Evolutionary conservation across 2,888 invertebrate genomes (phyloP).

Genomic region (Cloeon dipterum): DNA sequence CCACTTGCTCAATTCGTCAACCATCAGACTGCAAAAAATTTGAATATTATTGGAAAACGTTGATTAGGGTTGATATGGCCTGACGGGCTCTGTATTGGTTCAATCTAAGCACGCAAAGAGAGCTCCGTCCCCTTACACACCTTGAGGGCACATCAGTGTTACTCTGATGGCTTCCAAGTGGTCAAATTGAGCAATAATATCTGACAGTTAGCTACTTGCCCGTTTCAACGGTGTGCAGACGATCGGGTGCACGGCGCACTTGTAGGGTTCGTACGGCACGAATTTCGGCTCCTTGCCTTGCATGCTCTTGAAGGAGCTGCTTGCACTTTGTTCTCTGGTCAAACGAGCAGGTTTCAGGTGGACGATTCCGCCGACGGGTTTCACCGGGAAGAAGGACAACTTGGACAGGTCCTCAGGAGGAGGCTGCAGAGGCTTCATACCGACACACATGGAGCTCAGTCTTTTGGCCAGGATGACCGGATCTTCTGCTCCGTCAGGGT

Average conservation of each 20-base stretch:
- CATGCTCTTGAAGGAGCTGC: background rate
- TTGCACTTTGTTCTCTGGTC: background rate
- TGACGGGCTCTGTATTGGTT: no score
- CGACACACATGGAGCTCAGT: background rate
- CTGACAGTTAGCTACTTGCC: no score
- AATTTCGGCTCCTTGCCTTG: constrained; percentile 41
- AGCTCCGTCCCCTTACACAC: no score
- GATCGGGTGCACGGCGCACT: constrained; percentile 62
- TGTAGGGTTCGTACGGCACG: constrained; percentile 72
- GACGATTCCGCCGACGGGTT: constrained; percentile 29
- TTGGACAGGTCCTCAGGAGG: constrained; percentile 17
- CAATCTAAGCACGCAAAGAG: no score
- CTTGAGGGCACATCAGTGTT: no score
- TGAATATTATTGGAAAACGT: no score
- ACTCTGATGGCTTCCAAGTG: no score
- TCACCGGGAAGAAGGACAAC: constrained; percentile 18
- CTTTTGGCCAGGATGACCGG: background rate
- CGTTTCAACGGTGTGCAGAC: no score
- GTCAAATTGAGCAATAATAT: no score
- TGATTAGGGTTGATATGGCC: no score
- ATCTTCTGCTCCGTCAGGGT: constrained; percentile 13
- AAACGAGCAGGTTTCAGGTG: constrained; percentile 26
- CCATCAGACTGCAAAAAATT: constrained; percentile 86
- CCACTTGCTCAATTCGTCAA: constrained; percentile 75
- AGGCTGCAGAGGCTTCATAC: constrained; percentile 18